Evolutionary conservation across 2,113 vertebrate genomes (phyloP).

Genomic region (Zosterops japonicus): DNA sequence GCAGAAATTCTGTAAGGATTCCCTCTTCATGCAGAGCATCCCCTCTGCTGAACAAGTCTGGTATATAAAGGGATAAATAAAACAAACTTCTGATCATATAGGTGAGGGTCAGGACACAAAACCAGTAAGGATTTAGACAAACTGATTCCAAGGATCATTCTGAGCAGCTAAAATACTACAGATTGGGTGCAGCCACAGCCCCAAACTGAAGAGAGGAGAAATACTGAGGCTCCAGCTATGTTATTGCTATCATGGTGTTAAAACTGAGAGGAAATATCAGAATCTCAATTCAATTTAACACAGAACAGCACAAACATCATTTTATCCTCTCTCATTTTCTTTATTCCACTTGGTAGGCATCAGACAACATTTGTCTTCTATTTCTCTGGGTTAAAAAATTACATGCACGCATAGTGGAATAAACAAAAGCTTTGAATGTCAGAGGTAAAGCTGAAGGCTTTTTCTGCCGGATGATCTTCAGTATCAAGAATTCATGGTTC

Average conservation of each 20-base stretch:
- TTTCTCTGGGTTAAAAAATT: background rate
- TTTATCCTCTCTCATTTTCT: background rate
- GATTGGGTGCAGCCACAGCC: background rate
- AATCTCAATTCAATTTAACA: background rate
- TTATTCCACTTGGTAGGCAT: background rate
- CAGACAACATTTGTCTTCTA: background rate
- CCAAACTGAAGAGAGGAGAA: background rate
- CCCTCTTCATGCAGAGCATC: background rate
- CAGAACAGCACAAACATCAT: background rate
- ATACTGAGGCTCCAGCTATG: background rate
- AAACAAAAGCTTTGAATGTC: conserved; percentile 50
- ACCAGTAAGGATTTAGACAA: background rate
- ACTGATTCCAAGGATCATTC: background rate
- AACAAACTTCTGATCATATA: background rate
- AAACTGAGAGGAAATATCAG: background rate
- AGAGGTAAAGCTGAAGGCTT: conserved; percentile 57
- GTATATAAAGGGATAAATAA: background rate
- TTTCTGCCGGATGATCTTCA: background rate
- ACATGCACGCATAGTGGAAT: background rate
- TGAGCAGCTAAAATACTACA: background rate
- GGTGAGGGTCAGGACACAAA: background rate
- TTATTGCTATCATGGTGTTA: background rate
- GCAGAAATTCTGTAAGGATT: background rate
- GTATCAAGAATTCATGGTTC: conserved; percentile 40
- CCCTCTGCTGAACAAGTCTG: background rate